Evolutionary conservation across 2,888 invertebrate genomes (phyloP), one percentile per base, ranked within the genome.

Genomic region (Ectropis crepuscularia): DNA sequence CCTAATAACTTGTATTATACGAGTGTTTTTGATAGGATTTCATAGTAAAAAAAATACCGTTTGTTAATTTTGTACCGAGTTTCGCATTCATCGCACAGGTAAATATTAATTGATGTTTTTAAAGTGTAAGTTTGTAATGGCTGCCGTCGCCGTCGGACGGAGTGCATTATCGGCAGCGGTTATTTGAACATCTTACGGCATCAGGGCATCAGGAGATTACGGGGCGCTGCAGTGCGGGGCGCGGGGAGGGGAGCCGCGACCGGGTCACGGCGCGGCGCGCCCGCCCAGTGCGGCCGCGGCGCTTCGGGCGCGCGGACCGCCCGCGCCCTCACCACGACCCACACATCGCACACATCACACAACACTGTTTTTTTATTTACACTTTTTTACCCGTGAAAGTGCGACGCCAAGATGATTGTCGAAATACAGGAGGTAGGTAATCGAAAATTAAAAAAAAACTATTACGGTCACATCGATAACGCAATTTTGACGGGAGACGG

Each of bases 151-250:
- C 46, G 37, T 45, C 51, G 36, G 11, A 28, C 46, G 83, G 83
- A 90, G 87, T 90, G 91, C 91, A 91, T 85, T 86, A 82, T 82
- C 77, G 81, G 79, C 77, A 83, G 78, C 81, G 84, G 83, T 88
- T 86, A 89, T 89, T 88, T 81, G 75, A 85, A 86, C 85, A 88
- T 87, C 83, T 90, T 88, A 90, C 90, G 88, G 89, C 88, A 89
- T 89, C 87, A 85, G 53, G 77, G 89, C 88, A 89, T 90, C 88
- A 86, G 77, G 84, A 86, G 87, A 85, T 86, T 85, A 85, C 81
- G 81, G 75, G 74, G 70, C 68, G 73, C 68, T 74, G 78, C 80
- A 78, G 82, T 80, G 82, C 81, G 79, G 81, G 78, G 74, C 67
- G 73, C 67, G 69, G 75, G 69, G 67, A 51, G 69, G 37, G 37